Evolutionary conservation across 1,140 invertebrate species (phyloP), one percentile per base, ranked within the genome.

Genomic region (Heliothis virescens): DNA sequence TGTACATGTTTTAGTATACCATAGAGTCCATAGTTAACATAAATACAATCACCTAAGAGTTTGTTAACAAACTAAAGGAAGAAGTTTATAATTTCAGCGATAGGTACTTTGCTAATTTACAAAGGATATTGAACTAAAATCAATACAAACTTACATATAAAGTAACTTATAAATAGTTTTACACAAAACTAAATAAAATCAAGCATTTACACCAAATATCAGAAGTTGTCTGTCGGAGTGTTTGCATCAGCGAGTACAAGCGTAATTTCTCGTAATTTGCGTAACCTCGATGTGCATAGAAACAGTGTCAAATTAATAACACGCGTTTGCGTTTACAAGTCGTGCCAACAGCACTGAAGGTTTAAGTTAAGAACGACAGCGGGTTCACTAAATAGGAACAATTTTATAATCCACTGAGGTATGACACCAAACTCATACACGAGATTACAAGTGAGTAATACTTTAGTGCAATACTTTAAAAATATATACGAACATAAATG

Each of bases 271-370:
- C 69, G 74, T 80, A 74, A 78, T 79, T 78, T 79, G 81, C 75
- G 79, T 83, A 79, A 81, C 63, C 79, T 62, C 72, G 34, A 65
- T 69, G 60, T 74, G 75, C 69, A 82, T 73, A 84, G 75, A 86
- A 79, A 79, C 71, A 76, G 80, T 84, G 84, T 83, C 85, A 85
- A 85, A 82, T 85, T 84, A 83, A 83, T 83, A 86, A 81, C 53
- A 82, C 57, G 53, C 50, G 60, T 82, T 78, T 52, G 60, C 75
- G 65, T 79, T 82, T 84, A 79, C 79, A 53, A 74, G 75, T 76
- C 73, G 47, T 82, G 59, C 57, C 79, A 78, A 71, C 62, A 80
- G 48, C 76, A 73, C 41, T 26, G 50, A 21, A 47, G 10, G 65
- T 26, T 59, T 59, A 77, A 79, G 63, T 81, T 77, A 82, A 77